These are phyloP conservation scores for Poicephalus gulielmi DNA, from an alignment of 2,113 vertebrate species.

Conservation along the genomic window DNA sequence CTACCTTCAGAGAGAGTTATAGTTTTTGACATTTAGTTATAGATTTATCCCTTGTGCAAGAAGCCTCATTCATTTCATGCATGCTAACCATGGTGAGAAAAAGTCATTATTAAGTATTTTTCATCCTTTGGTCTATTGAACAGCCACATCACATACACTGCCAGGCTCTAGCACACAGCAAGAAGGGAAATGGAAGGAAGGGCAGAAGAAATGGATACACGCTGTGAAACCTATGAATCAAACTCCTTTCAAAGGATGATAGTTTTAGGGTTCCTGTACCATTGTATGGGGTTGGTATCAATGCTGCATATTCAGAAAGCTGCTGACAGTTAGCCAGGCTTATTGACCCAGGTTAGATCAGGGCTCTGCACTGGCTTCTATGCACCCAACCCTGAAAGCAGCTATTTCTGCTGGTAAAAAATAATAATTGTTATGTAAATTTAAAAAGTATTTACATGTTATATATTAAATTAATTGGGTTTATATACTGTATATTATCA, in stretches of 20 bases:
- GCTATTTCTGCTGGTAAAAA: neutral
- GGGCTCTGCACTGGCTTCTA: neutral
- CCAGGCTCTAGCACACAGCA: neutral
- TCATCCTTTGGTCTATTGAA: constrained; percentile 26
- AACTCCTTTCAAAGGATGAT: neutral
- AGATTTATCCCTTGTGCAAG: constrained; percentile 54
- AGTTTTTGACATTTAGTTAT: constrained; percentile 70
- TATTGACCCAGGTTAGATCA: neutral
- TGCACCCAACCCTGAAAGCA: neutral
- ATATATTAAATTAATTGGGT: neutral
- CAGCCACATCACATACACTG: constrained; percentile 1
- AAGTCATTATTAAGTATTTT: constrained; percentile 58
- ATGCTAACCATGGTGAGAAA: constrained; percentile 52
- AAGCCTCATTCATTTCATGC: constrained; percentile 49
- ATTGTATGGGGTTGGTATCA: neutral
- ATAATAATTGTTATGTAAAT: rapidly evolving
- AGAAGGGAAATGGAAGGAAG: neutral
- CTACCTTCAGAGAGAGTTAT: constrained; percentile 69
- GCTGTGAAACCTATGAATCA: neutral
- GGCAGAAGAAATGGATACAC: neutral
- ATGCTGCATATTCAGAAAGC: neutral
- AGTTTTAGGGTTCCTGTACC: neutral
- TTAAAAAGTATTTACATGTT: neutral
- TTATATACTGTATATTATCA: neutral
- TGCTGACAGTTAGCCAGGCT: neutral